Evolutionary conservation across 2,888 invertebrate species (phyloP), one percentile per base, ranked within the genome.

Genomic region (Pollenia labialis): DNA sequence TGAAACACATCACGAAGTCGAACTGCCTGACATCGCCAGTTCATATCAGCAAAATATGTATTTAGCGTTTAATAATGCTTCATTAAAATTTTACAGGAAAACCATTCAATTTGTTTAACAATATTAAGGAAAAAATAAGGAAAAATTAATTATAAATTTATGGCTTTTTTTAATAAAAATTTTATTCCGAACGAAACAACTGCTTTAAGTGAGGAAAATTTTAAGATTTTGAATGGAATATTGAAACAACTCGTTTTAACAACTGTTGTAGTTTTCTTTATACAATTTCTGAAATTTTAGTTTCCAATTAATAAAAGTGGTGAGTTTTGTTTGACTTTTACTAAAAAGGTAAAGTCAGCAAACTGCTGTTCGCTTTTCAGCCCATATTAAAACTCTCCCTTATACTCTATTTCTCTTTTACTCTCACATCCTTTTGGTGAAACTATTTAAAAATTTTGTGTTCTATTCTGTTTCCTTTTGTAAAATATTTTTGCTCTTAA

Each of bases 401-500:
- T 46, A 10, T 52, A 40, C 69, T 71, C 32, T 64, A 16, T 10
- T n/a, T 58, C 32, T 52, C 32, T 52, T 23, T 23, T 23, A 42
- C 18, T 46, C 3, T 12, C 64, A 11, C 14, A 10, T 16, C 42
- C 3, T 66, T 62, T 56, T 72, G n/a, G 16, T 54, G 40, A 42
- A 56, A 56, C 10, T n/a, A 66, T 81, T 72, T 64, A 48, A 12
- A 64, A 81, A 40, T 64, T 42, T 42, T 40, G 9, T 56, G 18
- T 11, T 23, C 9, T n/a, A 16, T 52, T 16, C 23, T 23, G 9
- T 58, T 68, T 64, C 54, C 44, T 80, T 60, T 69, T 50, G 46
- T 4, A 14, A 58, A 71, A 60, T 60, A 60, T 48, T 18, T 46
- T 66, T 56, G 69, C 75, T 89, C 89, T 90, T 92, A 92, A 92